phyloP scores from a whole-genome alignment of 1,140 invertebrate genomes.

The Doryteuthis pealeii region DNA sequence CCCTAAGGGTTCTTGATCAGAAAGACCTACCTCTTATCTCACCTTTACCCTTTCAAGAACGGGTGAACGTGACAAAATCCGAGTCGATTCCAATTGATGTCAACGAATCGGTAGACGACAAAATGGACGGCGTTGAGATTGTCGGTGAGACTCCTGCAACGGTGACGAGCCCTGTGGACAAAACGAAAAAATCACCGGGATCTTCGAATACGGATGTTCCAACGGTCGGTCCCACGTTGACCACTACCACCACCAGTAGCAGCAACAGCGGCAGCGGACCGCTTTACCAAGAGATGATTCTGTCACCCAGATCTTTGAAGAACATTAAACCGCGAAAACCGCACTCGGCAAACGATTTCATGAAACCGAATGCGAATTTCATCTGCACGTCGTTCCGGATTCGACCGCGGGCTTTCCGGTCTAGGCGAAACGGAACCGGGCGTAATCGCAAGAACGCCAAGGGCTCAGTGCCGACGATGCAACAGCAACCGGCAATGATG shows the following conservation, averaged over 20 bases:
- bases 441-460: conserved; percentile 24
- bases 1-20: background rate
- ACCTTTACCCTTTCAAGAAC: background rate
- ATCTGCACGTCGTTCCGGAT: conserved; percentile 50
- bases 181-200: background rate
- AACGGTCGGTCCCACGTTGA: no score
- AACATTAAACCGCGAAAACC: conserved; percentile 40
- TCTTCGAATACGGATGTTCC: no score
- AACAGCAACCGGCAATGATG: conserved; percentile 2
- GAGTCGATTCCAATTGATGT: background rate
- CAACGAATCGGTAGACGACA: background rate
- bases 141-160: background rate
- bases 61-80: background rate
- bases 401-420: conserved; percentile 26
- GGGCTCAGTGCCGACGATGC: conserved; percentile 9
- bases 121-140: background rate
- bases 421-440: conserved; percentile 16
- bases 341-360: conserved; percentile 37
- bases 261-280: conserved; percentile 14
- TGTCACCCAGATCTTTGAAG: conserved; percentile 42
- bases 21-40: background rate
- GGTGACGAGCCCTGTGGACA: background rate
- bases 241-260: background rate
- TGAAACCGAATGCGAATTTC: conserved; percentile 46
- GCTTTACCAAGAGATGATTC: conserved; percentile 46